phyloP scores from a whole-genome alignment of 2,888 invertebrate species.

The Rugalucina vietnamica region DNA sequence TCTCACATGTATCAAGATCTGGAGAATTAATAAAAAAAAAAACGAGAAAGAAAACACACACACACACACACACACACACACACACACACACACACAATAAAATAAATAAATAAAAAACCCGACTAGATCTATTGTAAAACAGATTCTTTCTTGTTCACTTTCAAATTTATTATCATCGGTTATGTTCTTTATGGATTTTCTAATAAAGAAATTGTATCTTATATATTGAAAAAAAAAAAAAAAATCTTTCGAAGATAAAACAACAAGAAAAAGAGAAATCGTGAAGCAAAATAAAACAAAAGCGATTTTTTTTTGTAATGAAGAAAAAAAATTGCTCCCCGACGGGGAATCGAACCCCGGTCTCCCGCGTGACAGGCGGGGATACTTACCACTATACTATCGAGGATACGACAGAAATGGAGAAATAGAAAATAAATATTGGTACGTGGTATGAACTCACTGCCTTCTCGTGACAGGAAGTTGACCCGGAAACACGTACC shows the following conservation, averaged over 20 bases:
- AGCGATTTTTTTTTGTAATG: background rate
- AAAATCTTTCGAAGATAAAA: no score
- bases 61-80: background rate
- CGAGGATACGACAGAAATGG: background rate
- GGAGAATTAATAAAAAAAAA: background rate
- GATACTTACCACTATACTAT: conserved; percentile 11
- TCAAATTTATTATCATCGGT: no score
- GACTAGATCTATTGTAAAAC: no score
- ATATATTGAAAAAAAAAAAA: no score
- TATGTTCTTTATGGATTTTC: no score
- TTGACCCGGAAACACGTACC: background rate
- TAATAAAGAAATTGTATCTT: no score
- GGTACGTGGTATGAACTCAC: no score
- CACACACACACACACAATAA: background rate
- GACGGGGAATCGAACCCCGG: conserved; percentile 14
- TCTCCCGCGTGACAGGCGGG: conserved; percentile 17
- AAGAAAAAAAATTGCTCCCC: conserved; percentile 5
- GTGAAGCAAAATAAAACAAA: background rate
- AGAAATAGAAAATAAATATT: no score
- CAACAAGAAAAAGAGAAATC: background rate
- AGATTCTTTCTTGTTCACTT: no score
- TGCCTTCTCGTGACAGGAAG: conserved; percentile 7
- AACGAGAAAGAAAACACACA: background rate
- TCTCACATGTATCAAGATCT: no score
- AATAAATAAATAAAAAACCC: background rate